Percentiles rank a stretch among this genome's conserved stretches.
Evolutionary conservation across 2,113 vertebrate genomes (phyloP).

Genomic region (Noturus placidus): DNA sequence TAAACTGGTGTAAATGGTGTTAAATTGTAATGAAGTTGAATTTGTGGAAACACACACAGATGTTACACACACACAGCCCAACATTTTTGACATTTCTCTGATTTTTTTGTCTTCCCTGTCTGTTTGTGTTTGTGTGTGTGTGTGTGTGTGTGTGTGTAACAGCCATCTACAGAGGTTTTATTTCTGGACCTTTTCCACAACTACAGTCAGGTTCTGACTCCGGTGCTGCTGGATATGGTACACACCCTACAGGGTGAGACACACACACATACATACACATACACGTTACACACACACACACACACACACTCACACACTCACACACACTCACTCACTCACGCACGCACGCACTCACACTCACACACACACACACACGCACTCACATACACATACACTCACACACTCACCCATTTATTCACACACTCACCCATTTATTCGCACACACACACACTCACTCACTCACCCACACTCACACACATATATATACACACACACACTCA

Average conservation of each 20-base stretch:
- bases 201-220: conserved; percentile 92
- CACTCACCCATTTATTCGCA: too few species aligned
- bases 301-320: neutral
- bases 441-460: too few species aligned
- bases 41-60: too few species aligned
- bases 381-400: too few species aligned
- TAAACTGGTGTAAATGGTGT: neutral
- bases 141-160: conserved; percentile 28
- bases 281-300: neutral
- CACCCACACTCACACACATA: too few species aligned
- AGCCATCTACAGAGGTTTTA: conserved; percentile 96
- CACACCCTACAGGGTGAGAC: conserved; percentile 86
- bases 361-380: too few species aligned
- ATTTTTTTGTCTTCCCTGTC: neutral
- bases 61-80: too few species aligned
- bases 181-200: conserved; percentile 98
- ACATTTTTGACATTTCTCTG: neutral
- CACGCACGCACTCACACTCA: too few species aligned
- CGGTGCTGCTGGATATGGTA: conserved; percentile 94
- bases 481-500: too few species aligned
- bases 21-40: neutral
- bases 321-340: neutral
- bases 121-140: conserved; percentile 7
- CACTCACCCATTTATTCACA: too few species aligned
- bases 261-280: conserved; percentile 1